Evolutionary conservation across 2,797 vertebrate species (phyloP).

Genomic region (Meriones psammophilus): DNA sequence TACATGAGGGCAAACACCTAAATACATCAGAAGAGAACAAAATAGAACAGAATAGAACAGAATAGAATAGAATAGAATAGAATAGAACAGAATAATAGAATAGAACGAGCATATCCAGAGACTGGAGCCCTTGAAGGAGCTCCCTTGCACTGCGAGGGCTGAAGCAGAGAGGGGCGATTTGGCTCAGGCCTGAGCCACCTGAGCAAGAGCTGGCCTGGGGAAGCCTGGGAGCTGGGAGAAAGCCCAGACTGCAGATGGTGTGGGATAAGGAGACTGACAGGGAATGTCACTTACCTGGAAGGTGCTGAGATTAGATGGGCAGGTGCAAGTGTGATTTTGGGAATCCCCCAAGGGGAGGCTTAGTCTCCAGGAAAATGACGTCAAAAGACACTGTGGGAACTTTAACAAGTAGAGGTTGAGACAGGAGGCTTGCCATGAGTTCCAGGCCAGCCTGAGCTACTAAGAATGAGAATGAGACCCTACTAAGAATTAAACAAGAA

Average conservation of each 20-base stretch:
- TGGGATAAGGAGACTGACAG: neutral
- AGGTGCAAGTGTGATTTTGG: too few species aligned
- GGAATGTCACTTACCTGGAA: neutral
- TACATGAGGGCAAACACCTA: neutral
- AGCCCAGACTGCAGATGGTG: neutral
- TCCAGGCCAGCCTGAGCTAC: neutral
- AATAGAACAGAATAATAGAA: neutral
- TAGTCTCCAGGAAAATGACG: neutral
- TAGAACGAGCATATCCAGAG: neutral
- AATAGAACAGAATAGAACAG: too few species aligned
- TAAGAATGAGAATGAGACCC: neutral
- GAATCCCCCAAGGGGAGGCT: neutral
- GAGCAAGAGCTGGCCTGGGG: neutral
- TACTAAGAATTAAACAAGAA: neutral
- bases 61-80: too few species aligned
- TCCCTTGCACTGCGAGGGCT: constrained; percentile 7
- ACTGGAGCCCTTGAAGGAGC: constrained; percentile 11
- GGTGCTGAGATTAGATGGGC: neutral
- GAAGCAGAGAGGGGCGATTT: neutral
- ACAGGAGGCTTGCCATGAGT: neutral
- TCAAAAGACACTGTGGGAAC: neutral
- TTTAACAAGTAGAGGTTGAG: neutral
- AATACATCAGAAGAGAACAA: neutral
- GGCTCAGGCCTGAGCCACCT: neutral
- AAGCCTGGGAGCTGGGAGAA: neutral